Base-by-base conservation (phyloP, 1,140 invertebrate genomes). In the Tetragnatha versicolor region DNA sequence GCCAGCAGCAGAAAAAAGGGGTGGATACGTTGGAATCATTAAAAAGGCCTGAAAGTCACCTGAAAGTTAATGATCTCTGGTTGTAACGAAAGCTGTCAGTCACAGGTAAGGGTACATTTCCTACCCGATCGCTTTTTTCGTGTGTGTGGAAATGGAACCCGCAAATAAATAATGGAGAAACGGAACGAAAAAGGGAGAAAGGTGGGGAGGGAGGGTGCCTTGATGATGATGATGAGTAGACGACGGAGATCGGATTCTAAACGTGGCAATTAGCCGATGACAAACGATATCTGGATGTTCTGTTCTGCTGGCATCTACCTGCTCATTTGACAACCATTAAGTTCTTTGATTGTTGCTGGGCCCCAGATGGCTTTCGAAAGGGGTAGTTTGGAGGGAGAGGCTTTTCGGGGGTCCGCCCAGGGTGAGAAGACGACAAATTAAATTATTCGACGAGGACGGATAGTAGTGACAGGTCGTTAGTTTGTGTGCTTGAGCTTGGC, bases 221-320 rank as follows among this genome's bases (percentile, higher is more conserved):
- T 35, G 72, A 53, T 77, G 73, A 77, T 77, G 61, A 77, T 77
- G 73, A 58, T 73, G 70, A 73, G 55, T 45, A 47, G 25, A 69
- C 51, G 61, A 70, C 68, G 53, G 68, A 20, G 68, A 55, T 70
- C 66, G 60, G 73, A 77, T 77, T 77, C 73, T 66, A 77, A 77
- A 77, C 73, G 73, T 77, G 73, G 73, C 73, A 77, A 77, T 77
- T 77, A 77, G 73, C 42, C 73, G 73, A 77, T 77, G 73, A 77
- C 73, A 77, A 77, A 77, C 73, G 73, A 77, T 77, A 65, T 35
- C 27, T 53, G 7, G 68, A 66, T 58, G 29, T 27, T 58, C 55
- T 58, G 61, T 42, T 65, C 61, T 65, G 39, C 35, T 17, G 22
- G 9, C n/a, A 22, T 37, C 22, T 77, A 77, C 73, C 73, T 66